Evolutionary conservation across 2,888 invertebrate species (phyloP), one percentile per base, ranked within the genome.

Genomic region (Aleiodes alternator): DNA sequence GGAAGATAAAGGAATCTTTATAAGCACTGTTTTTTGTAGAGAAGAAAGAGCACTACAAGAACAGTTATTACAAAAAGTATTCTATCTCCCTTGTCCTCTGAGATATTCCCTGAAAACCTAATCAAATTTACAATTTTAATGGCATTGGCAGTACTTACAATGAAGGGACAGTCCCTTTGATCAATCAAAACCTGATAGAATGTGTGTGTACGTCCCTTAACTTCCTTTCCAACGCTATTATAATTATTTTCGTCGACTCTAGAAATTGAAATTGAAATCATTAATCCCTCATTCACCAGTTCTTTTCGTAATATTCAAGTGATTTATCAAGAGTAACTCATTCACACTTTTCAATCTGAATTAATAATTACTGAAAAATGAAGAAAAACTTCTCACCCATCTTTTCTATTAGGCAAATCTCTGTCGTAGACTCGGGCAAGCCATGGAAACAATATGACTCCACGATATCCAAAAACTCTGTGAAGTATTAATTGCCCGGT

Each of bases 171-270:
- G 91, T 99, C 99, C 87, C 98, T 92, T 77, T 97, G 96, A 90
- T 99, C 99, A 82, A 99, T 98, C 56, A 99, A 92, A 56, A 98
- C 98, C 92, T 99, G 98, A 90, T 99, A 99, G 90, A 98, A 99
- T 53, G 97, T 96, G 85, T 98, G 97, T 7, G 96, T 96, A 87
- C 94, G 93, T 64, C 97, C 97, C 90, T 97, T 96, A 9, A 96
- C 96, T 90, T 97, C 97, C 87, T 96, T 96, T 43, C 95, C 94
- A 14, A 94, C 94, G 80, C 87, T 86, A 78, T 88, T 88, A 69
- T 87, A 88, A 79, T 86, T 87, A 5, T 81, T 85, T 77, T 87
- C 85, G 70, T 85, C 83, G n/a, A 59, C 80, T 69, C 89, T 89
- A 61, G 50, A 82, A 79, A 14, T 69, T 31, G 75, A 70, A 73